A percentile compares a stretch with the other conserved stretches of the same genome.
phyloP scores from a whole-genome alignment of 2,888 invertebrate species.

The Hetaerina titia region DNA sequence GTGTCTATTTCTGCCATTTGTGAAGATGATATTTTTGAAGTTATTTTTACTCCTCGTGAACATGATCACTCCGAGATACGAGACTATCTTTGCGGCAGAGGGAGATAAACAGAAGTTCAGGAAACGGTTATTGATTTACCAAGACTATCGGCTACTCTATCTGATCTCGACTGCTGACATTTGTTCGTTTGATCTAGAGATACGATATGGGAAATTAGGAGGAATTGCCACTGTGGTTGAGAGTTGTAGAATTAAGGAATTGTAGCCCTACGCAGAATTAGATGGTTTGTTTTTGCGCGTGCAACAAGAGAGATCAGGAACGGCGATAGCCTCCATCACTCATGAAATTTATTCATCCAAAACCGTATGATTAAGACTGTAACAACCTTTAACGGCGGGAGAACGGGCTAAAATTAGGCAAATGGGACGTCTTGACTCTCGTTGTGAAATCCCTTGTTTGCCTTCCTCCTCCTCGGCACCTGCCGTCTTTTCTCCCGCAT shows the following conservation, averaged over 20 bases:
- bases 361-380: slow-evolving; percentile 37
- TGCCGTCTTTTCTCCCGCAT: background rate
- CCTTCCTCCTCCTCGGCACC: slow-evolving; percentile 38
- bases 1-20: background rate
- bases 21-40: background rate
- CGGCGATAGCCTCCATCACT: background rate
- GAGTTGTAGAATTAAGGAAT: background rate
- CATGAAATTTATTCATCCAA: background rate
- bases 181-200: background rate
- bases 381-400: background rate
- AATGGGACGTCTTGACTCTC: slow-evolving; percentile 8
- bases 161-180: background rate
- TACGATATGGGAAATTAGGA: background rate
- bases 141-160: background rate
- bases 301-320: background rate
- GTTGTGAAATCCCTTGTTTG: slow-evolving; percentile 61
- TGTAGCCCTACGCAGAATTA: background rate
- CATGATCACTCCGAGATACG: background rate
- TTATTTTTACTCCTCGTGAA: background rate
- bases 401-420: slow-evolving; percentile 43
- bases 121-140: background rate
- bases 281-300: background rate
- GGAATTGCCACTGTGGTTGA: background rate
- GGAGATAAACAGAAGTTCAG: background rate
- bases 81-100: background rate